Conservation (phyloP, 1,140 invertebrate genomes). For the Zaprionus vittiger region DNA sequence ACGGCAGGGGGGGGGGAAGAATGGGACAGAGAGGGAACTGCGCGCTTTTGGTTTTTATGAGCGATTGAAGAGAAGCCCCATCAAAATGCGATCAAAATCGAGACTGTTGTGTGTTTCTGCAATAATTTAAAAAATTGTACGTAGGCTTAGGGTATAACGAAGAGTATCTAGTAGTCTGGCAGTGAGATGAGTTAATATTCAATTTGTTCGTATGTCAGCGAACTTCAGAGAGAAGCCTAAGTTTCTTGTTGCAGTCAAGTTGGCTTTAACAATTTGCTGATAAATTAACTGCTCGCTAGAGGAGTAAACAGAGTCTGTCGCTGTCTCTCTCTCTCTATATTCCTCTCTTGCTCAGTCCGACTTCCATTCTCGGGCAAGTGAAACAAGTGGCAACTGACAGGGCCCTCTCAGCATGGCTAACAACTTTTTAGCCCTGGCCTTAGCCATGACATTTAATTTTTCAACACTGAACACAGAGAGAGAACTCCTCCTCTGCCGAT, state of each 20-base stretch:
- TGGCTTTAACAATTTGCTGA: constrained; percentile 72
- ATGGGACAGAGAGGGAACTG: background rate
- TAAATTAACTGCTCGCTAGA: constrained; percentile 60
- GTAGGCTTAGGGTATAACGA: background rate
- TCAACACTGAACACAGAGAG: constrained; percentile 42
- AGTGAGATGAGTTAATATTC: constrained; percentile 50
- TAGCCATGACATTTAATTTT: constrained; percentile 74
- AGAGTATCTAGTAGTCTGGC: background rate
- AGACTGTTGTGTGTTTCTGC: background rate
- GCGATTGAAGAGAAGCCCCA: constrained; percentile 34
- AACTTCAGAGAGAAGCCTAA: background rate
- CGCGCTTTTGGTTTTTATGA: no score
- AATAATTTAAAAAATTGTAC: constrained; percentile 32
- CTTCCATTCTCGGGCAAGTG: constrained; percentile 1
- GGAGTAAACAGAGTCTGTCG: background rate
- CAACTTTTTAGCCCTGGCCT: constrained; percentile 61
- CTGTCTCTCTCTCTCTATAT: background rate
- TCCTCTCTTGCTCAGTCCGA: background rate
- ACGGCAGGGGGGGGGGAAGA: background rate
- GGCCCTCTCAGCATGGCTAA: constrained; percentile 42
- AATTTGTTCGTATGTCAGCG: constrained; percentile 56
- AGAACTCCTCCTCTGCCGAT: constrained; percentile 10
- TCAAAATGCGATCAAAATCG: constrained; percentile 57
- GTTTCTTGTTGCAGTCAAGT: constrained; percentile 15
- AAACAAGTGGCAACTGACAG: constrained; percentile 53